Conservation (phyloP, 2,113 vertebrate genomes). For the Columba livia region DNA sequence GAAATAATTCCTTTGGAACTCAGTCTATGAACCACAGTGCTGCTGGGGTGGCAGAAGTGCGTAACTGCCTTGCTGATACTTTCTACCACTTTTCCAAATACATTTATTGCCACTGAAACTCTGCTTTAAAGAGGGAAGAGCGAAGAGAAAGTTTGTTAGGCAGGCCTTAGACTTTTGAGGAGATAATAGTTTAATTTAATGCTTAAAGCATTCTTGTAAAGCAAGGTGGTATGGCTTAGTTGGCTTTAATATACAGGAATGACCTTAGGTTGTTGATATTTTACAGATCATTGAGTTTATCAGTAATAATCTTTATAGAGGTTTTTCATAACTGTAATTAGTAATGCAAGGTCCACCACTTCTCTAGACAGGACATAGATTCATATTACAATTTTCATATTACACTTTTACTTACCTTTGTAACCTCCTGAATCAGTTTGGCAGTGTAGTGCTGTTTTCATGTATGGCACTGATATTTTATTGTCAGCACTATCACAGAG, state of each 20-base stretch:
- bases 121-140: background rate
- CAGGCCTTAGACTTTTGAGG: background rate
- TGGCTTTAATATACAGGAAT: background rate
- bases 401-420: background rate
- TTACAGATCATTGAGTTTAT: background rate
- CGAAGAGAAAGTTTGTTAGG: background rate
- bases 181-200: background rate
- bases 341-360: background rate
- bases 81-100: background rate
- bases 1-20: background rate
- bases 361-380: background rate
- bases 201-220: background rate
- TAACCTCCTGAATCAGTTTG: background rate
- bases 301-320: background rate
- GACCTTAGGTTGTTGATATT: background rate
- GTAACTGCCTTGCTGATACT: background rate
- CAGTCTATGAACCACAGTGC: rapidly evolving
- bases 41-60: background rate
- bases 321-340: background rate
- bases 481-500: background rate
- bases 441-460: background rate
- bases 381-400: background rate
- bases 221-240: background rate
- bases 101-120: background rate
- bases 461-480: background rate